Evolutionary conservation across 1,140 invertebrate species (phyloP).

Genomic region (Paraescarpia echinospica): DNA sequence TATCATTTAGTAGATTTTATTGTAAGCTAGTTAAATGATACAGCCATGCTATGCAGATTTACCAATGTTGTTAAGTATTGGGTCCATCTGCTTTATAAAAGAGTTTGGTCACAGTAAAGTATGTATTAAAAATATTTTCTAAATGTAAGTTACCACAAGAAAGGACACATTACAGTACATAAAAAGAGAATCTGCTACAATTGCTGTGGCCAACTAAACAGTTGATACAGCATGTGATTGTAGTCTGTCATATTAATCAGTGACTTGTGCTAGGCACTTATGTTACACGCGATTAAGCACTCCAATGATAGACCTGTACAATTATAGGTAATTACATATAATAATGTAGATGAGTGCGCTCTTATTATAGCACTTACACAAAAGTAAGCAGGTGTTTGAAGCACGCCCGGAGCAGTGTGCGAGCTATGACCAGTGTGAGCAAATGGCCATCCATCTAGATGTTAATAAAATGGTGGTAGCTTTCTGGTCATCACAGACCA

Average conservation of each 20-base stretch:
- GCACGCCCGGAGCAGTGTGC: neutral
- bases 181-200: neutral
- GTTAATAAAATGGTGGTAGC: neutral
- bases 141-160: no score
- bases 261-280: neutral
- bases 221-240: neutral
- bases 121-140: neutral
- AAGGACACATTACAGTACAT: neutral
- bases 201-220: neutral
- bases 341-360: neutral
- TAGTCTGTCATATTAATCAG: neutral
- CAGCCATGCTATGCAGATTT: neutral
- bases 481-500: neutral
- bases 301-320: neutral
- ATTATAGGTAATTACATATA: neutral
- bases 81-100: neutral
- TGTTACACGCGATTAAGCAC: neutral
- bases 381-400: neutral
- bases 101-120: neutral
- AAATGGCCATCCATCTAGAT: neutral
- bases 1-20: no score
- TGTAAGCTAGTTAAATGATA: neutral
- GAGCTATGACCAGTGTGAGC: neutral
- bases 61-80: neutral
- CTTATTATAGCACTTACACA: neutral